These are phyloP conservation scores for Zelostemma sp. DNA, from an alignment of 1,140 invertebrate species.

Conservation along the genomic window DNA sequence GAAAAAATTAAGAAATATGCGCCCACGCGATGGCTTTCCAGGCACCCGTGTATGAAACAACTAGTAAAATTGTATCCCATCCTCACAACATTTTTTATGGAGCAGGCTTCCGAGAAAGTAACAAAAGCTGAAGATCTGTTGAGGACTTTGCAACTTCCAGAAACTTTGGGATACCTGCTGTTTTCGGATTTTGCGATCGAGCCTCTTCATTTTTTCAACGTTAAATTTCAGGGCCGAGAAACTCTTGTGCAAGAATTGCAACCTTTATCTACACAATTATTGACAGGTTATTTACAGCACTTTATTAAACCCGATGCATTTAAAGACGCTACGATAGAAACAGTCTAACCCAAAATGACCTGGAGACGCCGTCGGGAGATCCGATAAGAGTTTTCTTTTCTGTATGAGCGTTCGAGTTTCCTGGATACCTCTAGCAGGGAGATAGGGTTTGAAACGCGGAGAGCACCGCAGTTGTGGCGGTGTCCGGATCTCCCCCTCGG, in stretches of 20 bases:
- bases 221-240: constrained; percentile 14
- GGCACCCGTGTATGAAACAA: constrained; percentile 6
- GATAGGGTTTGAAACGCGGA: constrained; percentile 77
- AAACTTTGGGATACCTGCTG: too few species aligned
- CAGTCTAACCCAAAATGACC: constrained; percentile 76
- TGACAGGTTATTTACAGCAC: neutral
- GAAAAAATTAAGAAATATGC: too few species aligned
- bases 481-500: constrained; percentile 77
- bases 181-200: constrained; percentile 9
- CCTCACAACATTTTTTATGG: too few species aligned
- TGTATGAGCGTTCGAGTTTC: constrained; percentile 78
- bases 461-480: constrained; percentile 79
- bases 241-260: constrained; percentile 13
- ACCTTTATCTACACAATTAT: constrained; percentile 1
- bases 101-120: too few species aligned
- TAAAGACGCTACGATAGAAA: too few species aligned
- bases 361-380: constrained; percentile 78
- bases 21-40: constrained; percentile 21
- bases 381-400: constrained; percentile 85
- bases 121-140: neutral
- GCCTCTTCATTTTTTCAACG: constrained; percentile 5
- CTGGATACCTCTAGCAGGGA: constrained; percentile 79
- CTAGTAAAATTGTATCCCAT: constrained; percentile 12
- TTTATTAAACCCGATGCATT: too few species aligned
- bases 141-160: too few species aligned